Percentiles rank a stretch among this genome's conserved stretches.
Evolutionary conservation across 1,140 invertebrate species (phyloP).

Genomic region (Trichonephila inaurata): DNA sequence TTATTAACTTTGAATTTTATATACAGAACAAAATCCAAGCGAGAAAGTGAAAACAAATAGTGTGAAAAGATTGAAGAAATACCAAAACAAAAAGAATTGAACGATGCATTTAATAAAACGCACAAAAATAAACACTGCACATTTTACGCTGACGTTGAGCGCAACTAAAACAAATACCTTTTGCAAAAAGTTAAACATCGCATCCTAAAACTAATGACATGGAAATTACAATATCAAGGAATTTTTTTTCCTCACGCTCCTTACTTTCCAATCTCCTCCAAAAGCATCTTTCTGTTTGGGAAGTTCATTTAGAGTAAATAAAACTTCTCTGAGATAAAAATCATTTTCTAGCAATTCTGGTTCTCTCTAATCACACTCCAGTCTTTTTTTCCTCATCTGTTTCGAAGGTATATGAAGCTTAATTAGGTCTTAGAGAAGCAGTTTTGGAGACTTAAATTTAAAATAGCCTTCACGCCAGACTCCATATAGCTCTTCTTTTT

Average conservation of each 20-base stretch:
- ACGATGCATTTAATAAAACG: not conserved
- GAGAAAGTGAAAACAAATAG: not conserved
- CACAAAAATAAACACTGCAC: not conserved
- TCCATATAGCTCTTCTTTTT: constrained; percentile 35
- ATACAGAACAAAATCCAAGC: no score
- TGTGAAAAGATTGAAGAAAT: not conserved
- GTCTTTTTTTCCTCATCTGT: constrained; percentile 1
- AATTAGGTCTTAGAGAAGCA: constrained; percentile 59
- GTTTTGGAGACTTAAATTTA: constrained; percentile 7
- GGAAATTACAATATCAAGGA: constrained; percentile 43
- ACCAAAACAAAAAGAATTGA: not conserved
- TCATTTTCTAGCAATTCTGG: constrained; percentile 29
- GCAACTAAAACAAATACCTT: constrained; percentile 24
- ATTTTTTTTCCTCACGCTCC: not conserved
- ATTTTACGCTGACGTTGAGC: not conserved
- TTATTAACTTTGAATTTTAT: no score
- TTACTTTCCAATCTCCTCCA: constrained; percentile 1
- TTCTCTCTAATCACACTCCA: constrained; percentile 36
- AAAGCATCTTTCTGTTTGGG: constrained; percentile 23
- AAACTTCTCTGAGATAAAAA: constrained; percentile 55
- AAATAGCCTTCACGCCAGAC: constrained; percentile 14
- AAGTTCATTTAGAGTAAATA: constrained; percentile 51
- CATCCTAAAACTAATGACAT: constrained; percentile 45
- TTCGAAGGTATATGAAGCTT: constrained; percentile 42
- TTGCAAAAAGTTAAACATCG: constrained; percentile 44